A percentile compares a stretch with the other conserved stretches of the same genome.
phyloP scores from a whole-genome alignment of 2,113 vertebrate genomes.

The Dermatemys mawii region DNA sequence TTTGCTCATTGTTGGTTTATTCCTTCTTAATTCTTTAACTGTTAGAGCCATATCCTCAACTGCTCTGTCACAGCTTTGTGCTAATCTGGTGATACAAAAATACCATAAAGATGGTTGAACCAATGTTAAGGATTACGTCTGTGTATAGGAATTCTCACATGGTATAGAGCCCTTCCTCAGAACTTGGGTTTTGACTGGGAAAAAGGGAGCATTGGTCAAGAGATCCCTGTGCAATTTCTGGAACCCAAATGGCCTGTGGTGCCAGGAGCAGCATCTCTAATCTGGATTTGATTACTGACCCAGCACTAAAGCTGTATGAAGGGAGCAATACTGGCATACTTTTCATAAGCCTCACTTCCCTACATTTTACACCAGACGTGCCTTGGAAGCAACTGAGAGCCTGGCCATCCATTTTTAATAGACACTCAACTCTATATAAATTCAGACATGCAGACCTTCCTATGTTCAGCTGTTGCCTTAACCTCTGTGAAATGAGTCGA shows the following conservation, averaged over 20 bases:
- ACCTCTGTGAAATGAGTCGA: neutral
- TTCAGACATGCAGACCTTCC: neutral
- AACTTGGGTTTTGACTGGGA: neutral
- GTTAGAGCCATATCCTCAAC: neutral
- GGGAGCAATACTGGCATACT: neutral
- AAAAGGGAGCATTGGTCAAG: neutral
- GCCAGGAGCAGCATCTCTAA: neutral
- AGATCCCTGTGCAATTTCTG: neutral
- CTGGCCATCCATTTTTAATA: neutral
- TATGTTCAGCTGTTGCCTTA: neutral
- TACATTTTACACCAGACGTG: neutral
- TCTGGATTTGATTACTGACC: neutral
- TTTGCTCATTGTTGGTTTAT: neutral
- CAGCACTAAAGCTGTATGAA: neutral
- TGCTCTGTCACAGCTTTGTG: neutral
- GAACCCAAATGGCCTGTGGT: neutral
- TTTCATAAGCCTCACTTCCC: neutral
- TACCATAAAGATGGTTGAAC: neutral
- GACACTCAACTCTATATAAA: constrained; percentile 14
- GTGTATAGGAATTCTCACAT: neutral
- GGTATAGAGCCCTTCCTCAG: neutral
- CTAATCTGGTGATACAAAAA: neutral
- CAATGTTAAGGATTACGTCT: neutral
- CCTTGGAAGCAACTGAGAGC: constrained; percentile 11
- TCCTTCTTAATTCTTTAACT: neutral